These are phyloP conservation scores for Chlorops oryzae DNA, from an alignment of 1,140 invertebrate genomes.

Conservation along the genomic window DNA sequence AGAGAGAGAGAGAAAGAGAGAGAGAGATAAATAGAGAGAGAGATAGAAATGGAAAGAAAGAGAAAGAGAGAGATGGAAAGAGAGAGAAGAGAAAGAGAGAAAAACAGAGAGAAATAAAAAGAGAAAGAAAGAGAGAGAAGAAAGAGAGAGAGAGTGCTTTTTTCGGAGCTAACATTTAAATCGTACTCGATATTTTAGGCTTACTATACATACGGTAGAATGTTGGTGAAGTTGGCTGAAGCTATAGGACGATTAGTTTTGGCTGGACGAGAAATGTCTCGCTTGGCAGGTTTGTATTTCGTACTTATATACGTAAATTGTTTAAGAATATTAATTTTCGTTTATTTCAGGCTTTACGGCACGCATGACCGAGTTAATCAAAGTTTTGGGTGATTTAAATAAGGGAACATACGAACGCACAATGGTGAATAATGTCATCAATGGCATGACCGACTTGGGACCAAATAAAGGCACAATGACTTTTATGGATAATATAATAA, in stretches of 20 bases:
- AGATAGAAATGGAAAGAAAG: too few relatives aligned
- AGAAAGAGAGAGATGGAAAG: too few relatives aligned
- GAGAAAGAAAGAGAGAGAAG: not conserved
- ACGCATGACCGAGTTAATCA: constrained; percentile 82
- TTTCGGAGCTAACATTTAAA: not conserved
- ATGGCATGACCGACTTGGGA: constrained; percentile 27
- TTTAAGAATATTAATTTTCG: not conserved
- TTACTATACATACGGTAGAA: constrained; percentile 94
- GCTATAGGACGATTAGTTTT: constrained; percentile 91
- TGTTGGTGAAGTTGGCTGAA: constrained; percentile 95
- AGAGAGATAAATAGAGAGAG: too few relatives aligned
- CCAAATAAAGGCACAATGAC: constrained; percentile 77
- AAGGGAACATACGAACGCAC: constrained; percentile 79
- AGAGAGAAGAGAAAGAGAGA: too few relatives aligned
- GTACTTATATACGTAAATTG: not conserved
- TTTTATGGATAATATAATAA: constrained; percentile 85
- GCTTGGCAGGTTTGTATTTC: constrained; percentile 65
- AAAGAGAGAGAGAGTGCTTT: not conserved
- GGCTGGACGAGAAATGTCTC: constrained; percentile 88
- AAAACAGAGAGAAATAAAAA: too few relatives aligned
- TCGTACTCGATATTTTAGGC: constrained; percentile 52
- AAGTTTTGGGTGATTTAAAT: constrained; percentile 82
- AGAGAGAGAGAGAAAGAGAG: too few relatives aligned
- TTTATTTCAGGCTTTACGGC: constrained; percentile 63
- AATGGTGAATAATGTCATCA: constrained; percentile 62